These are phyloP conservation scores for Rhinolophus sinicus DNA, from an alignment of 2,113 vertebrate species.

Conservation along the genomic window DNA sequence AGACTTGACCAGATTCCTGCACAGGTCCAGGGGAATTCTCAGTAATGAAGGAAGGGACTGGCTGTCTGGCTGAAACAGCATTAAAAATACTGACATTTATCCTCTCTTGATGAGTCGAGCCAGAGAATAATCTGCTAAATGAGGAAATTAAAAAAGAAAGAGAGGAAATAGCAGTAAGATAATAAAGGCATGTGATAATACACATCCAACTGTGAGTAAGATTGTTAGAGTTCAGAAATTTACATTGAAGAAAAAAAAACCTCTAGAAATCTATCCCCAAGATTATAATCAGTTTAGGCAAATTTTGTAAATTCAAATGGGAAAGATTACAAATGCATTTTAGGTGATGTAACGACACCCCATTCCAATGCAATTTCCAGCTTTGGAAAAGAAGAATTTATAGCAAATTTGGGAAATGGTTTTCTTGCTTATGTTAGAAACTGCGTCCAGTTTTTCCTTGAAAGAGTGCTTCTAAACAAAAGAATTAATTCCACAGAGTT, in stretches of 20 bases:
- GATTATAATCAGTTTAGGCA: neutral
- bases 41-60: neutral
- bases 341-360: neutral
- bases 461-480: neutral
- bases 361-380: neutral
- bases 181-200: conserved; percentile 16
- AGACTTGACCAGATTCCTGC: neutral
- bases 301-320: neutral
- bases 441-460: neutral
- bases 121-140: neutral
- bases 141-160: neutral
- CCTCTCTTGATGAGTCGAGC: neutral
- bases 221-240: neutral
- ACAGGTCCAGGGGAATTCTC: neutral
- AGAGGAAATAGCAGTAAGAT: neutral
- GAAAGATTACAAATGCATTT: neutral
- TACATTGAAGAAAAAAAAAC: conserved; percentile 13
- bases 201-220: neutral
- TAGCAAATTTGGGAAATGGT: neutral
- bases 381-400: neutral
- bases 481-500: neutral
- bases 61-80: neutral
- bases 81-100: neutral
- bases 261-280: neutral
- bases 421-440: neutral